Evolutionary conservation across 2,888 invertebrate species (phyloP).

Genomic region (Tenthredo amoena): DNA sequence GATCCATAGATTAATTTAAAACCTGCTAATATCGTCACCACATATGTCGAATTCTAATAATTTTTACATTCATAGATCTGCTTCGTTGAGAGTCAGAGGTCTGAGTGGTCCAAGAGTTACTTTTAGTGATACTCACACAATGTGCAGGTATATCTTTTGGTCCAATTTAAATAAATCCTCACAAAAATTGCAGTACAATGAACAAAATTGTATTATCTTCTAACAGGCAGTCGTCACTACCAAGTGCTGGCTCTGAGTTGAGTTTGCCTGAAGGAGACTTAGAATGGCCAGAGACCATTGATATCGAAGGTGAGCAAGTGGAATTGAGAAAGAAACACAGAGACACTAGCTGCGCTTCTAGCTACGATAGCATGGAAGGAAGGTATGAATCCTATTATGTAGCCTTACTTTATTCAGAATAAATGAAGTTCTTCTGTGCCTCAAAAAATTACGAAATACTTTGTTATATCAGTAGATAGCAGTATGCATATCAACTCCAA

Average conservation of each 20-base stretch:
- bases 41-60: background rate
- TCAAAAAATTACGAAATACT: background rate
- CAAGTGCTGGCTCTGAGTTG: conserved; percentile 87
- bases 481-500: background rate
- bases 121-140: conserved; percentile 82
- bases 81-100: conserved; percentile 83
- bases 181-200: background rate
- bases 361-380: conserved; percentile 76
- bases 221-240: conserved; percentile 87
- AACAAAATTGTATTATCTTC: conserved; percentile 48
- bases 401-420: background rate
- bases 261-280: conserved; percentile 81
- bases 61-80: conserved; percentile 79
- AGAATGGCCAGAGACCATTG: conserved; percentile 83
- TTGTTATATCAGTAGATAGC: conserved; percentile 13
- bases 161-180: background rate
- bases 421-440: background rate
- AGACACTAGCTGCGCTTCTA: conserved; percentile 72
- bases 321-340: conserved; percentile 81
- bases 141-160: conserved; percentile 76
- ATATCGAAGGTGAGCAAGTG: conserved; percentile 84
- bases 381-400: conserved; percentile 65
- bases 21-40: background rate
- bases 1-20: background rate
- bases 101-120: conserved; percentile 81